Evolutionary conservation across 1,140 invertebrate genomes (phyloP).

Genomic region (Callitettix versicolor): DNA sequence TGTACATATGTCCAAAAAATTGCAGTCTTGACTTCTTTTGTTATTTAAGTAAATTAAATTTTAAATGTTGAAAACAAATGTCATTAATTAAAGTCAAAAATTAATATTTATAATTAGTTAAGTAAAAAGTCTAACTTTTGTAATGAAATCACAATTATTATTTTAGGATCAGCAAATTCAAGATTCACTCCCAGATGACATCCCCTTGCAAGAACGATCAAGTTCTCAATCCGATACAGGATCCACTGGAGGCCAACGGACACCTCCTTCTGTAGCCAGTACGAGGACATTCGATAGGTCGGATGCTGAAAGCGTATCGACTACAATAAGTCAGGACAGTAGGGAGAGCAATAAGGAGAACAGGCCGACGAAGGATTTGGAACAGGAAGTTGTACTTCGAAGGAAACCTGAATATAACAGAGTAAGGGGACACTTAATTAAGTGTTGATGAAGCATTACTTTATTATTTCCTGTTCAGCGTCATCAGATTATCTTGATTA

Average conservation of each 20-base stretch:
- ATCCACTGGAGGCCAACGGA: slow-evolving; percentile 29
- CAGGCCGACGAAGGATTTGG: slow-evolving; percentile 27
- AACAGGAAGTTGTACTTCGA: slow-evolving; percentile 37
- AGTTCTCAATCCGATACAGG: slow-evolving; percentile 26
- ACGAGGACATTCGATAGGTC: slow-evolving; percentile 38
- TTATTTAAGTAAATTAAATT: too few species aligned
- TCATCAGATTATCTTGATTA: too few species aligned
- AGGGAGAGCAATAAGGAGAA: slow-evolving; percentile 54
- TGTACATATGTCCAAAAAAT: too few species aligned
- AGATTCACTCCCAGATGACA: slow-evolving; percentile 1
- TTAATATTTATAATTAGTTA: too few species aligned
- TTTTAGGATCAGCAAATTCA: not conserved
- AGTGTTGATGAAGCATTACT: too few species aligned
- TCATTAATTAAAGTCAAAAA: too few species aligned
- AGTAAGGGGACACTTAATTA: slow-evolving; percentile 13
- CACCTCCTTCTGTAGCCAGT: slow-evolving; percentile 28
- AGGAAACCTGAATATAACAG: slow-evolving; percentile 41
- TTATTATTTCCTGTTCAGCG: too few species aligned
- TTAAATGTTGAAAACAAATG: too few species aligned
- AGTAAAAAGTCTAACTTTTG: too few species aligned
- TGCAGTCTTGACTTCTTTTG: too few species aligned
- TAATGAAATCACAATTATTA: too few species aligned
- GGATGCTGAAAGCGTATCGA: slow-evolving; percentile 72
- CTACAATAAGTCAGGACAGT: slow-evolving; percentile 68
- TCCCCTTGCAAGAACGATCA: slow-evolving; percentile 12